phyloP scores from a whole-genome alignment of 2,113 vertebrate species.

The Cyprinus carpio region DNA sequence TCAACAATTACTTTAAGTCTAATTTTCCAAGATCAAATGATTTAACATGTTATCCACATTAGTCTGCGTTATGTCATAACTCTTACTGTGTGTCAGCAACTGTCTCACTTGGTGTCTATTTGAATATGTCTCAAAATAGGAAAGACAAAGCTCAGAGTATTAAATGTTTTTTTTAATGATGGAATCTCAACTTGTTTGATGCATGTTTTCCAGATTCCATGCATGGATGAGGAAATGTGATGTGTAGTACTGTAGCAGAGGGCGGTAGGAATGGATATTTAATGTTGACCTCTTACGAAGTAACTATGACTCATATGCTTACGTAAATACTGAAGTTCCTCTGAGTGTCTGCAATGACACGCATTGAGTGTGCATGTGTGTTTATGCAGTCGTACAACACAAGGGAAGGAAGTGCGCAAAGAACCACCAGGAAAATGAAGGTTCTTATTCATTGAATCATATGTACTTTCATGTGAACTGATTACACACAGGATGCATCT shows the following conservation, averaged over 20 bases:
- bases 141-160: background rate
- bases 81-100: background rate
- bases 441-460: background rate
- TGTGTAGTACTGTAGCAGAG: background rate
- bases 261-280: background rate
- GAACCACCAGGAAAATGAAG: background rate
- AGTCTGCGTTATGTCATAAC: background rate
- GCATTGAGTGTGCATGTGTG: background rate
- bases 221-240: background rate
- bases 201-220: background rate
- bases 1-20: background rate
- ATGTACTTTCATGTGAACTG: background rate
- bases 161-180: background rate
- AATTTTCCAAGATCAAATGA: background rate
- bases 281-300: background rate
- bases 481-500: background rate
- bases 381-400: background rate
- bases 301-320: constrained; percentile 15
- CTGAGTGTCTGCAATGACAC: background rate
- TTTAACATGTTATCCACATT: background rate
- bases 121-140: background rate
- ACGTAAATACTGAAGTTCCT: background rate
- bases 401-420: background rate
- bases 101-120: background rate
- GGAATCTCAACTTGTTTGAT: background rate